These are phyloP conservation scores for Lasioglossum figueresi DNA, from an alignment of 2,888 invertebrate species.

Conservation along the genomic window DNA sequence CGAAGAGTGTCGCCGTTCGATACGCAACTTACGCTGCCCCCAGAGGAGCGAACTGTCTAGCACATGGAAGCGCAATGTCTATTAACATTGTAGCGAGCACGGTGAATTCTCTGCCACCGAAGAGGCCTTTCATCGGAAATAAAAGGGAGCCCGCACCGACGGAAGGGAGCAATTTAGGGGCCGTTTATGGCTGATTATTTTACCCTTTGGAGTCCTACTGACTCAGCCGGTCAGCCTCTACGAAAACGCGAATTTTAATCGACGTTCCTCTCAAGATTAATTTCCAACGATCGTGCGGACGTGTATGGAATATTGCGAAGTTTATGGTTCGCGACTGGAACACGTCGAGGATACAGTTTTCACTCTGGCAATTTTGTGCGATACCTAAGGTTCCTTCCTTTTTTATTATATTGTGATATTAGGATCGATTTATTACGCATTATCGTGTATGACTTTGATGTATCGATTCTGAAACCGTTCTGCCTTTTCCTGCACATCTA, in stretches of 20 bases:
- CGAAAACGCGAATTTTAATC: background rate
- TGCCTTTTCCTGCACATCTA: background rate
- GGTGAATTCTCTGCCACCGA: background rate
- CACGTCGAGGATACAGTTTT: background rate
- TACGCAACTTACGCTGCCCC: slow-evolving; percentile 56
- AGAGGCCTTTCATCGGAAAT: slow-evolving; percentile 10
- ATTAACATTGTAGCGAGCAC: slow-evolving; percentile 43
- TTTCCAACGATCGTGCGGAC: background rate
- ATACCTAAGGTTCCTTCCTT: background rate
- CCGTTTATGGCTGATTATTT: slow-evolving; percentile 5
- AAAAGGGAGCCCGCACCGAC: background rate
- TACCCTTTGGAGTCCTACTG: background rate
- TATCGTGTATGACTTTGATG: background rate
- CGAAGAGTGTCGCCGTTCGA: slow-evolving; percentile 62
- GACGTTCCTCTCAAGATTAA: background rate
- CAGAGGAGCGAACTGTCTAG: slow-evolving; percentile 30
- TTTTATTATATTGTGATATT: background rate
- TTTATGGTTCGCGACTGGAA: background rate
- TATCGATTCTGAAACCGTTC: background rate
- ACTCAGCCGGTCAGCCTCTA: background rate
- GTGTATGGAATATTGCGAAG: background rate
- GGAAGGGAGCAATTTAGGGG: background rate
- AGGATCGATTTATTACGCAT: background rate
- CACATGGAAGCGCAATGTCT: too few relatives aligned
- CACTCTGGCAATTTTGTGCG: background rate